Percentiles rank a stretch among this genome's conserved stretches.
Conservation (phyloP, 2,113 vertebrate genomes). For the Ammodytes dubius region DNA sequence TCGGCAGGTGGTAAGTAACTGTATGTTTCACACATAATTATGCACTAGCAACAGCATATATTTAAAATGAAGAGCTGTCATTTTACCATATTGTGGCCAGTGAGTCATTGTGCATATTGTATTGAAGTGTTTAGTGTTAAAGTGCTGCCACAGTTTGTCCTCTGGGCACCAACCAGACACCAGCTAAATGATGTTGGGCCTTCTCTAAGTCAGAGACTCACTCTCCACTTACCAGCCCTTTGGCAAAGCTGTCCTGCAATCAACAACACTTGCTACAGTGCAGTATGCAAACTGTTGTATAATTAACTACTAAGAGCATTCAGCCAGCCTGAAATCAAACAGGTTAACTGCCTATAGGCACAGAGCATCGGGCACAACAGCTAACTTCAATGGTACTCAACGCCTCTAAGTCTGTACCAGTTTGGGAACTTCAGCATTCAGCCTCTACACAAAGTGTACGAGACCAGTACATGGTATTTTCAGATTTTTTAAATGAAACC, state of each 20-base stretch:
- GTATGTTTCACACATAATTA: slow-evolving; percentile 62
- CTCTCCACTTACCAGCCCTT: slow-evolving; percentile 39
- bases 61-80: slow-evolving; percentile 44
- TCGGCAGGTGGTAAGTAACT: slow-evolving; percentile 42
- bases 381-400: slow-evolving; percentile 26
- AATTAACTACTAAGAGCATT: slow-evolving; percentile 50
- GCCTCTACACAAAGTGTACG: slow-evolving; percentile 1
- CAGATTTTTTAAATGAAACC: too few relatives aligned
- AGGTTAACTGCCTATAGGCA: slow-evolving; percentile 25
- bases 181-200: slow-evolving; percentile 12
- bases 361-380: slow-evolving; percentile 12
- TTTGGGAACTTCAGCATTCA: slow-evolving; percentile 23
- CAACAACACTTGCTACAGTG: slow-evolving; percentile 18
- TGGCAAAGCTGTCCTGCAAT: slow-evolving; percentile 37
- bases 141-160: slow-evolving; percentile 37
- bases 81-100: slow-evolving; percentile 41
- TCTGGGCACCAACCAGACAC: slow-evolving; percentile 51
- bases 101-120: slow-evolving; percentile 36
- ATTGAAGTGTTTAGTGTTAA: slow-evolving; percentile 43
- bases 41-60: slow-evolving; percentile 26
- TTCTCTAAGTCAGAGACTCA: slow-evolving; percentile 35
- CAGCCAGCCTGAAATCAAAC: slow-evolving; percentile 33
- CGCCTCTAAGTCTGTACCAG: slow-evolving; percentile 24
- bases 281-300: slow-evolving; percentile 44
- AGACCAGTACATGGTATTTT: neutral